Base-by-base conservation (phyloP, 1,140 invertebrate genomes). In the Anoplolepis gracilipes region DNA sequence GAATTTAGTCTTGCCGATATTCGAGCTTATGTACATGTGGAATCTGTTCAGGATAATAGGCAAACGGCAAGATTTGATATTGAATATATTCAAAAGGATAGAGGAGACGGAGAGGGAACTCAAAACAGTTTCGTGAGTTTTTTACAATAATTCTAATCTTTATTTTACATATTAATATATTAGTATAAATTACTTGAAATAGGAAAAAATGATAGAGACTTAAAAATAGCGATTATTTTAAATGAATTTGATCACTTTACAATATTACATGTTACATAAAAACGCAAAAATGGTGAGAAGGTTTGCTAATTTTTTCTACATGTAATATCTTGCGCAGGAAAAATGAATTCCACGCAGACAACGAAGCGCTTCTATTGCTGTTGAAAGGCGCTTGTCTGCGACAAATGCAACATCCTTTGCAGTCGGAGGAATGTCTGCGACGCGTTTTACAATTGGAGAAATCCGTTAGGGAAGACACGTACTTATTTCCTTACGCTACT, bases 21-120 rank as follows among this genome's bases (percentile, higher is more conserved):
- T 98, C 85, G 99, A 99, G 94, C 95, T 99, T 73, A 96, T 99
- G 90, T 99, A 98, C 92, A 95, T 99, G 0, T 99, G 98, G 98
- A 99, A 99, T 95, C 96, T 98, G 87, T 99, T 99, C 93, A 97
- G 97, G 88, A 96, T 99, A 49, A 95, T 99, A 59, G 97, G 97
- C 30, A 97, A 97, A 87, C 96, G 97, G 77, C 95, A 95, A 79
- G 94, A 96, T 33, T 93, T 97, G 13, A 96, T 97, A 42, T 95
- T 97, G 90, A 95, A 95, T n/a, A 95, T 99, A 78, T 96, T 97
- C 53, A 96, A 96, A 92, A 93, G 96, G 28, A 97, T 99, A 62
- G 98, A 98, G 88, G 95, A 95, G 7, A 96, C 96, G 39, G 94
- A 97, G 28, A 93, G 92, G 1, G 67, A 90, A 8, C 88, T 96